Conservation (phyloP, 2,797 vertebrate species). For the Otolemur crassicaudatus region DNA sequence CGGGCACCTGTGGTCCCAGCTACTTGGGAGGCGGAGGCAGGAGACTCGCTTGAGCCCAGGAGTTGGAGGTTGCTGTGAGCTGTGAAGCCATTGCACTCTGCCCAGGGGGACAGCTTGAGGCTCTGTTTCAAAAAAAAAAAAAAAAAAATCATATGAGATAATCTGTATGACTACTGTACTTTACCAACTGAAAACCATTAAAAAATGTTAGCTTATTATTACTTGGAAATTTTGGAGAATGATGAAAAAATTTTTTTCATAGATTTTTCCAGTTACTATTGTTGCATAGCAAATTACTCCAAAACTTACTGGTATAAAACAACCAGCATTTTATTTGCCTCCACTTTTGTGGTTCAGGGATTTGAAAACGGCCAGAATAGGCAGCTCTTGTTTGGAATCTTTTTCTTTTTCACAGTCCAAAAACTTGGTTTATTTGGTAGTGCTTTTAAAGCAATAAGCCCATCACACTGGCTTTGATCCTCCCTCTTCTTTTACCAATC, state of each 20-base stretch:
- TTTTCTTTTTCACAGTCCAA: constrained; percentile 58
- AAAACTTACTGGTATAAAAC: neutral
- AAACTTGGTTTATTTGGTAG: constrained; percentile 72
- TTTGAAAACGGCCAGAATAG: neutral
- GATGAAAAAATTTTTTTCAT: constrained; percentile 26
- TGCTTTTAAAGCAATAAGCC: constrained; percentile 65
- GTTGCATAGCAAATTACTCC: neutral
- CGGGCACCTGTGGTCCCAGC: no score
- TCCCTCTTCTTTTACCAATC: constrained; percentile 84
- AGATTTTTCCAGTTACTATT: neutral
- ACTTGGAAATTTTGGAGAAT: constrained; percentile 19
- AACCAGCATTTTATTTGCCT: neutral
- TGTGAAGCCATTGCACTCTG: no score
- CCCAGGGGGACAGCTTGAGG: no score
- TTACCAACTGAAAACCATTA: constrained; percentile 44
- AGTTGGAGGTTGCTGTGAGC: no score
- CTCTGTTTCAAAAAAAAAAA: no score
- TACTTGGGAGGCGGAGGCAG: no score
- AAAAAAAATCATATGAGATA: no score
- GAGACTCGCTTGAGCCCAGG: no score
- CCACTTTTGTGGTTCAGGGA: neutral
- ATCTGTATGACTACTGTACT: neutral
- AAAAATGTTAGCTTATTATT: constrained; percentile 12
- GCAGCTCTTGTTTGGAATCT: neutral
- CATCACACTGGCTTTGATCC: constrained; percentile 75